Conservation (phyloP, 2,797 vertebrate species). For the Chelidonichthys spinosus region DNA sequence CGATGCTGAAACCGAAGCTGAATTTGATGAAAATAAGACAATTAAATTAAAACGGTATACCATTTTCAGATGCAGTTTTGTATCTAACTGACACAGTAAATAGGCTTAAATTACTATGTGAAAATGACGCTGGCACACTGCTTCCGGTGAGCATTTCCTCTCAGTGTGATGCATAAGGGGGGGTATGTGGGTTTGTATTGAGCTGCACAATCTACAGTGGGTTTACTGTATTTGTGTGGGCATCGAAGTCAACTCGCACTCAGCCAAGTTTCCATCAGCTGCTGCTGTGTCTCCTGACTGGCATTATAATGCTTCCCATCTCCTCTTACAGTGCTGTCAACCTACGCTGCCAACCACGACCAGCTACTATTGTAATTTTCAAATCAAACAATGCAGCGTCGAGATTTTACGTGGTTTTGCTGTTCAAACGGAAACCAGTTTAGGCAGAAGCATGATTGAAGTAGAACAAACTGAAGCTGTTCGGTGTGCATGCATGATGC, state of each 20-base stretch:
- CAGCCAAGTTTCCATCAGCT: conserved; percentile 74
- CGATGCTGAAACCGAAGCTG: conserved; percentile 5
- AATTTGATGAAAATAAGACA: not conserved
- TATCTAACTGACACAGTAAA: not conserved
- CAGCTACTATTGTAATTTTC: conserved; percentile 12
- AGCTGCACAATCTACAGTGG: conserved; percentile 5
- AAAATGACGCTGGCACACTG: not conserved
- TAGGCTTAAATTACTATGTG: not conserved
- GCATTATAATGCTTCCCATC: conserved; percentile 55
- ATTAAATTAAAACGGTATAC: conserved; percentile 1
- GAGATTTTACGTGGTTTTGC: not conserved
- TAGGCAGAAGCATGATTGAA: not conserved
- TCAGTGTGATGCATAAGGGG: not conserved
- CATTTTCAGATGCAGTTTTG: not conserved
- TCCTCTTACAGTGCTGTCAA: conserved; percentile 60
- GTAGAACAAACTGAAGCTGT: not conserved
- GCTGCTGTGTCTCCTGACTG: conserved; percentile 60
- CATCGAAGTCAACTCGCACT: conserved; percentile 30
- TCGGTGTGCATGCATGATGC: not conserved
- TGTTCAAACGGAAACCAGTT: not conserved
- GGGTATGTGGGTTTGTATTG: conserved; percentile 30
- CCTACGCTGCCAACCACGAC: conserved; percentile 14
- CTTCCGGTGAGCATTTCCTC: not conserved
- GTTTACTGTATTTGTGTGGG: conserved; percentile 31
- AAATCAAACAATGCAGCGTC: not conserved